Conservation (phyloP, 53 echinoderm and acorn worm species). For the Holothuria scabra region DNA sequence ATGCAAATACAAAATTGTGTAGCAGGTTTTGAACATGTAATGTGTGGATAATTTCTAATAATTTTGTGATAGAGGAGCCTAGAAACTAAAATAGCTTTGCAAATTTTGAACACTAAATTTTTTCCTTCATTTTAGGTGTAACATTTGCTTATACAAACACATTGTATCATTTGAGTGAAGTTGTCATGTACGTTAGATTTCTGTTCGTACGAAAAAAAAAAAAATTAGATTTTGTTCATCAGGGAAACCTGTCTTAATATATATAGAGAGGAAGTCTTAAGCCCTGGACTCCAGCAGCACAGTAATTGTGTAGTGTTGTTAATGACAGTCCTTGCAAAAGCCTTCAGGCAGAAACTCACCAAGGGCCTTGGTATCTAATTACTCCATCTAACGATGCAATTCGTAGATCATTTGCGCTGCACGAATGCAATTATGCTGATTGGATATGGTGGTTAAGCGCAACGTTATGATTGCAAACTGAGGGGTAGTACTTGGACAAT, state of each 20-base stretch:
- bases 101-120: too few species aligned
- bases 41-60: too few species aligned
- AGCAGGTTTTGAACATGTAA: too few species aligned
- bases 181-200: slow-evolving; percentile 2
- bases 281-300: background rate
- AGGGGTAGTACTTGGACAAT: slow-evolving; percentile 16
- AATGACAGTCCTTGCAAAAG: slow-evolving; percentile 14
- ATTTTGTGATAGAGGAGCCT: too few species aligned
- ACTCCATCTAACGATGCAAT: slow-evolving; percentile 29
- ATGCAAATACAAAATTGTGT: too few species aligned
- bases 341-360: background rate
- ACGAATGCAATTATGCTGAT: slow-evolving; percentile 44
- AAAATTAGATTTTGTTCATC: slow-evolving; percentile 20
- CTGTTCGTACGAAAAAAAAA: background rate
- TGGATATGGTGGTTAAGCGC: background rate
- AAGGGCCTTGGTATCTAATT: slow-evolving; percentile 30
- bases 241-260: background rate
- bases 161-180: too few species aligned
- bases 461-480: slow-evolving; percentile 11
- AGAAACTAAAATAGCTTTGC: too few species aligned
- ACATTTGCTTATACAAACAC: too few species aligned
- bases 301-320: slow-evolving; percentile 22
- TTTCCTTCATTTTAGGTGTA: too few species aligned
- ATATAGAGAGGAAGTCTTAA: background rate
- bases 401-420: slow-evolving; percentile 31